A percentile compares a stretch with the other conserved stretches of the same genome.
Evolutionary conservation across 2,888 invertebrate species (phyloP).

Genomic region (Rhamphomyia laevipes): DNA sequence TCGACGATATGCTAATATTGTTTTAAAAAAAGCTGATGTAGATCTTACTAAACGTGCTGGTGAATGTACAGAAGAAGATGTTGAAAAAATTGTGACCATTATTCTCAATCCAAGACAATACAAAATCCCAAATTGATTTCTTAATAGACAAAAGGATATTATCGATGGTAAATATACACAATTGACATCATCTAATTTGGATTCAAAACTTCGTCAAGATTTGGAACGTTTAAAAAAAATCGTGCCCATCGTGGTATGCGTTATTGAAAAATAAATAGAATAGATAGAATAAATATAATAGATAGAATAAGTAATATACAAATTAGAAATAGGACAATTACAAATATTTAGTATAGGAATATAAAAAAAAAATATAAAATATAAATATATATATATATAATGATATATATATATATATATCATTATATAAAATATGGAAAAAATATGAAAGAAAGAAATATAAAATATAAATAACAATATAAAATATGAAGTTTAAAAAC

Average conservation of each 20-base stretch:
- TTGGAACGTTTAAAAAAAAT: conserved; percentile 98
- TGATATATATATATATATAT: no score
- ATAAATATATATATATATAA: no score
- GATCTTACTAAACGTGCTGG: conserved; percentile 96
- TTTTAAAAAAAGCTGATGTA: conserved; percentile 97
- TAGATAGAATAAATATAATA: no score
- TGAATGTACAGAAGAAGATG: conserved; percentile 96
- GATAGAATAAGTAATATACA: no score
- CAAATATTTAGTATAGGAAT: no score
- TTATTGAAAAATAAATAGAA: no score
- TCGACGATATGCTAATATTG: conserved; percentile 92
- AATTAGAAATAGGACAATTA: no score
- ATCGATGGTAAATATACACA: conserved; percentile 98
- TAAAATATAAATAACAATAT: no score
- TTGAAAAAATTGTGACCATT: conserved; percentile 96
- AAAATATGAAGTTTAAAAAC: no score
- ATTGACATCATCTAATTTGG: conserved; percentile 85
- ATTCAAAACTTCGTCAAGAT: conserved; percentile 99
- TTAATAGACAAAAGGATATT: conserved; percentile 99
- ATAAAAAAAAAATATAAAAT: no score
- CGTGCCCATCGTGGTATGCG: conserved; percentile 97
- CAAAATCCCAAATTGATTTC: conserved; percentile 99
- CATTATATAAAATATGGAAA: no score
- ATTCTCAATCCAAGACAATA: conserved; percentile 97
- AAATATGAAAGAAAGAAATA: no score